Evolutionary conservation across 2,888 invertebrate species (phyloP), one percentile per base, ranked within the genome.

Genomic region (Xanthostigma xanthostigma): DNA sequence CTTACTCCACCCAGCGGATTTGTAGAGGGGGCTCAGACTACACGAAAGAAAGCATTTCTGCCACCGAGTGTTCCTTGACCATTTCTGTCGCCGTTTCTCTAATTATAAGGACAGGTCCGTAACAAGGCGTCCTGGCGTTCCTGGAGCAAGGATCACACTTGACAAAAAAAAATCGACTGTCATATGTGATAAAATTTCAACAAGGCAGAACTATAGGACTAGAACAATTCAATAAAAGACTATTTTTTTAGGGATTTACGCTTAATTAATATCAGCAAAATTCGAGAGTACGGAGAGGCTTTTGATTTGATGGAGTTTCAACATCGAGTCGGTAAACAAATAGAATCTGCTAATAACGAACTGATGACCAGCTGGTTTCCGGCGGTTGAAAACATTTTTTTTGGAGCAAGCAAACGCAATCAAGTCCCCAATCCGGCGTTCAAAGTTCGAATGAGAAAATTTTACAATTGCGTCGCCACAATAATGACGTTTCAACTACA

Each of bases 401-500:
- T 76, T 39, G 65, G 80, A 72, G 86, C 82, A 0, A 75, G 68
- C 49, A 82, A 78, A 59, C 82, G 74, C 59, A 78, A 75, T 49
- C 71, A 76, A 54, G 71, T 88, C 47, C 86, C 87, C 0, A 78
- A 78, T 53, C 72, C 78, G 0, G 71, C 75, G 44, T 78, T 82
- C 54, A 74, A 72, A 13, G 72, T 72, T 11, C 75, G 78, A 61
- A 76, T 85, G 64, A 78, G 75, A 56, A 78, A 79, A 41, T 92
- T 92, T 65, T 93, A 85, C 63, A 84, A 91, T 63, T 85, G 89
- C 57, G 78, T 91, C 2, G 84, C 84, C 1, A 81, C 84, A 34
- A 71, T 93, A 39, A 94, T 94, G 94, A 87, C 90, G 1, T 81
- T 81, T 57, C 88, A 92, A 58, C 68, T 95, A 49, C 90, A 92